A percentile compares a stretch with the other conserved stretches of the same genome.
phyloP scores from a whole-genome alignment of 2,113 vertebrate species.

The Eudyptes chrysolophus region DNA sequence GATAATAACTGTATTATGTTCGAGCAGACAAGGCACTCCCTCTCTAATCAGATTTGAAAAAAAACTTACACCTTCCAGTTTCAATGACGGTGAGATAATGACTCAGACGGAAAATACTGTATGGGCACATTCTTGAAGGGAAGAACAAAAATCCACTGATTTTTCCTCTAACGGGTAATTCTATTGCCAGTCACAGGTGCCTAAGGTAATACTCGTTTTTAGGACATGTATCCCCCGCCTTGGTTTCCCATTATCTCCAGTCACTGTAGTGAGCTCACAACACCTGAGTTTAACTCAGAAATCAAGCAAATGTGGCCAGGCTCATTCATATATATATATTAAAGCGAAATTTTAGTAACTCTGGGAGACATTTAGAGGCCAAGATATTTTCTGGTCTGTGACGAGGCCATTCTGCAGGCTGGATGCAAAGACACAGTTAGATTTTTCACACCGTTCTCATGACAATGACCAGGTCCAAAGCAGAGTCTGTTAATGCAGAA shows the following conservation, averaged over 20 bases:
- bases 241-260: not conserved
- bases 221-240: not conserved
- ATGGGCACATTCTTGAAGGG: not conserved
- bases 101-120: not conserved
- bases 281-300: not conserved
- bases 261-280: not conserved
- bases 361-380: not conserved
- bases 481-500: not conserved
- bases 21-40: not conserved
- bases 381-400: not conserved
- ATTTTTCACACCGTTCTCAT: not conserved
- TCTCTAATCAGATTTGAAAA: not conserved
- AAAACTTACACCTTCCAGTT: not conserved
- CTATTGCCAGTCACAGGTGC: not conserved
- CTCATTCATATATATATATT: not conserved
- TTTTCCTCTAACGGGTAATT: not conserved
- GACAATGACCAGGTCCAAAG: not conserved
- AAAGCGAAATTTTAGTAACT: not conserved
- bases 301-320: not conserved
- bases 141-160: not conserved
- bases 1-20: not conserved
- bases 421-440: not conserved
- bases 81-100: not conserved
- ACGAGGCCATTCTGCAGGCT: not conserved
- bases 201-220: not conserved